phyloP scores from a whole-genome alignment of 1,140 invertebrate species.

The Drosophila lowei region DNA sequence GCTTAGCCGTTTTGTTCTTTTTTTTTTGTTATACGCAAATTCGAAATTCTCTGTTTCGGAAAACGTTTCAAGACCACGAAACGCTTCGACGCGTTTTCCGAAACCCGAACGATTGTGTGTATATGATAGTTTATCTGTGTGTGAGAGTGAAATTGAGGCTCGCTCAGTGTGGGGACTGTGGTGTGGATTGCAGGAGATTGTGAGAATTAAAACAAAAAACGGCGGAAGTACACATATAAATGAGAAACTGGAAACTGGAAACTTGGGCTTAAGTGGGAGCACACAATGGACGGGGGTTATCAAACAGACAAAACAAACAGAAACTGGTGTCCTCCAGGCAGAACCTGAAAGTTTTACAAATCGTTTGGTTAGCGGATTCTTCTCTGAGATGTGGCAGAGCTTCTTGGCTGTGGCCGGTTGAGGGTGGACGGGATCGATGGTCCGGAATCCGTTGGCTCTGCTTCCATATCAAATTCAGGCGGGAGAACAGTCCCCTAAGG shows the following conservation, averaged over 20 bases:
- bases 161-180: not conserved
- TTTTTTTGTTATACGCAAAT: slow-evolving; percentile 23
- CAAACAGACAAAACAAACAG: slow-evolving; percentile 13
- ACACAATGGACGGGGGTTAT: slow-evolving; percentile 10
- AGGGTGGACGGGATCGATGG: not conserved
- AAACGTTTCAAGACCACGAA: slow-evolving; percentile 34
- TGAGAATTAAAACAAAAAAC: no score
- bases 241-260: not conserved
- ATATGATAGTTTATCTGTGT: slow-evolving; percentile 1
- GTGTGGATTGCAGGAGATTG: not conserved
- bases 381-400: slow-evolving; percentile 33
- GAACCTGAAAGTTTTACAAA: slow-evolving; percentile 27
- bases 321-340: slow-evolving; percentile 1
- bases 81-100: slow-evolving; percentile 24
- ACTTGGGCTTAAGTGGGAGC: not conserved
- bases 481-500: not conserved
- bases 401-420: slow-evolving; percentile 33
- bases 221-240: slow-evolving; percentile 11
- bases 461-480: slow-evolving; percentile 30
- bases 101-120: slow-evolving; percentile 22
- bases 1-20: slow-evolving; percentile 6
- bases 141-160: not conserved
- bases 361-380: slow-evolving; percentile 21
- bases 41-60: slow-evolving; percentile 34
- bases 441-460: slow-evolving; percentile 1